Percentiles rank a stretch among this genome's conserved stretches.
Conservation (phyloP, 2,113 vertebrate species). For the Chlamydotis undulata region DNA sequence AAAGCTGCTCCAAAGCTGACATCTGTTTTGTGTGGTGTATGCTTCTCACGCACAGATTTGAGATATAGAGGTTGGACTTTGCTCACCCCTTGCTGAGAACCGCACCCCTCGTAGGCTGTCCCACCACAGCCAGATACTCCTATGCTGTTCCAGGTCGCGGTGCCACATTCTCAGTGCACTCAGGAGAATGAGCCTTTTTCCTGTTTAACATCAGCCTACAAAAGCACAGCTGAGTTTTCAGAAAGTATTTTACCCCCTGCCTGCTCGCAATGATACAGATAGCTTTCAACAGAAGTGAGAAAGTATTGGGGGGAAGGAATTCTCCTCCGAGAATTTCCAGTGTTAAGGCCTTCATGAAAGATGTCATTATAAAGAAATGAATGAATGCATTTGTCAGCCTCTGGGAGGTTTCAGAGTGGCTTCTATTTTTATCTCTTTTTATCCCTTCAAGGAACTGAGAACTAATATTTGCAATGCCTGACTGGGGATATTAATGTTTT, state of each 20-base stretch:
- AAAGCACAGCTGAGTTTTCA: slow-evolving; percentile 9
- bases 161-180: background rate
- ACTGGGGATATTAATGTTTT: slow-evolving; percentile 22
- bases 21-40: background rate
- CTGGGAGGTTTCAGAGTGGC: slow-evolving; percentile 34
- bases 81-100: background rate
- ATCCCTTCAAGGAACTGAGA: slow-evolving; percentile 40
- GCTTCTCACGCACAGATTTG: background rate
- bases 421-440: slow-evolving; percentile 60
- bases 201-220: background rate
- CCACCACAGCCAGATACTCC: background rate
- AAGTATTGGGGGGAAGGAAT: background rate
- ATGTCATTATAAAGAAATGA: slow-evolving; percentile 59
- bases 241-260: background rate
- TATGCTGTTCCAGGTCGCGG: fast-evolving
- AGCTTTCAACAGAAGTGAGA: slow-evolving; percentile 28
- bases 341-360: slow-evolving; percentile 48
- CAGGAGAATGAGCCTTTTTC: background rate
- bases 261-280: background rate
- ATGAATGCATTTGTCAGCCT: slow-evolving; percentile 30
- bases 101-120: background rate
- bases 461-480: slow-evolving; percentile 23
- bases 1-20: background rate
- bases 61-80: background rate
- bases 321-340: slow-evolving; percentile 12